Conservation (phyloP, 1,140 invertebrate genomes). For the Caerostris extrusa region DNA sequence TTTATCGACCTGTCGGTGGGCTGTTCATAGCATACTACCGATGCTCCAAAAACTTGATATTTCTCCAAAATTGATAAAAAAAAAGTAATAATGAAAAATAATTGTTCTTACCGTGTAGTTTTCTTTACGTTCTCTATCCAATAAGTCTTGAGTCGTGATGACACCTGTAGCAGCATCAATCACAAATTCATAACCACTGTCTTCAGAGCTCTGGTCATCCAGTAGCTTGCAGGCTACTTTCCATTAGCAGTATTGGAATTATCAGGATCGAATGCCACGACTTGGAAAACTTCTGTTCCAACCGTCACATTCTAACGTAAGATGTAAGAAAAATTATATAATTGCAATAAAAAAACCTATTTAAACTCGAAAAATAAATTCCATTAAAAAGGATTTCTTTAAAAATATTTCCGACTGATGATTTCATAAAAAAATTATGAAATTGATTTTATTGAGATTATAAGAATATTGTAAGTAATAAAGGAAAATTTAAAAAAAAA, state of each 20-base stretch:
- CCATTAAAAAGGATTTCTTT: too few relatives aligned
- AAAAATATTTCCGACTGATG: too few relatives aligned
- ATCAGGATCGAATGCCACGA: slow-evolving; percentile 80
- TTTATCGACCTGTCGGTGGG: neutral
- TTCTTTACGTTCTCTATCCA: slow-evolving; percentile 88
- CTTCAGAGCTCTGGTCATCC: slow-evolving; percentile 80
- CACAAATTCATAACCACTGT: slow-evolving; percentile 74
- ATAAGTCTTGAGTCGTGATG: slow-evolving; percentile 86
- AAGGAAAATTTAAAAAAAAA: too few relatives aligned
- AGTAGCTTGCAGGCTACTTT: slow-evolving; percentile 88
- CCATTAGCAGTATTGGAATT: slow-evolving; percentile 88
- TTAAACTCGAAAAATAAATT: too few relatives aligned
- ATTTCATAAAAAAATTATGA: too few relatives aligned
- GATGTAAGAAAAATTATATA: slow-evolving; percentile 66
- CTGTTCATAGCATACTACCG: neutral
- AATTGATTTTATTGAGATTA: too few relatives aligned
- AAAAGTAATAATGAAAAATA: neutral
- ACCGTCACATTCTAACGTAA: slow-evolving; percentile 81
- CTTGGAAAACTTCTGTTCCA: slow-evolving; percentile 80
- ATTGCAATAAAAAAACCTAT: too few relatives aligned
- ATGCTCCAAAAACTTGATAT: too few relatives aligned
- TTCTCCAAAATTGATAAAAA: too few relatives aligned
- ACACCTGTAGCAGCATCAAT: slow-evolving; percentile 86
- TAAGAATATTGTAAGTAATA: too few relatives aligned
- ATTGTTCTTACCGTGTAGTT: slow-evolving; percentile 86